phyloP scores from a whole-genome alignment of 2,888 invertebrate genomes.

The Sphecodes monilicornis region DNA sequence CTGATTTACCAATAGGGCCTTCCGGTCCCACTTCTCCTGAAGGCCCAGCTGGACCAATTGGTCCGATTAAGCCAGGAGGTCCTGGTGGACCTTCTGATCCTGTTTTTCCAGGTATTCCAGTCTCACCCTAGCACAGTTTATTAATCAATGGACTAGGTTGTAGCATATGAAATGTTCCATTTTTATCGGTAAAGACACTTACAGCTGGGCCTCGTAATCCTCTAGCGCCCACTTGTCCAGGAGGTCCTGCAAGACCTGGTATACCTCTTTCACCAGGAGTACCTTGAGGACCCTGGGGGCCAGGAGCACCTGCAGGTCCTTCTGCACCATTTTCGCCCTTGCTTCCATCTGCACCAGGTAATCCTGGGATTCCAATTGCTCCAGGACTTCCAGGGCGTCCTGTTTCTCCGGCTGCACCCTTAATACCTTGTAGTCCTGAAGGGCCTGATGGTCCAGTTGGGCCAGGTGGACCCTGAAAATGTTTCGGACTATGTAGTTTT shows the following conservation, averaged over 20 bases:
- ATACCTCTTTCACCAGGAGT: constrained; percentile 89
- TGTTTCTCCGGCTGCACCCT: constrained; percentile 89
- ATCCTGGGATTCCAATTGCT: constrained; percentile 89
- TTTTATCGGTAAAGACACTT: constrained; percentile 66
- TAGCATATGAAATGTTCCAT: neutral
- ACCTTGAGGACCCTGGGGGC: constrained; percentile 90
- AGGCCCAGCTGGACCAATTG: constrained; percentile 89
- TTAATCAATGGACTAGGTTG: neutral
- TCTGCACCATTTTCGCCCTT: constrained; percentile 91
- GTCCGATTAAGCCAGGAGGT: constrained; percentile 88
- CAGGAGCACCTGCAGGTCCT: constrained; percentile 89
- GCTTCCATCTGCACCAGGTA: constrained; percentile 89
- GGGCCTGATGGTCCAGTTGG: constrained; percentile 89
- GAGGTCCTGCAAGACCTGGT: constrained; percentile 87
- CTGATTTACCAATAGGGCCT: constrained; percentile 89
- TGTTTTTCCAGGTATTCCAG: constrained; percentile 90
- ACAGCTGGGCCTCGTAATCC: constrained; percentile 89
- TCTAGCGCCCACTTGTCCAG: constrained; percentile 88
- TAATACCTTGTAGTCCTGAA: constrained; percentile 89
- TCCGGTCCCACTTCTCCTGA: constrained; percentile 88
- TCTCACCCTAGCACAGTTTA: constrained; percentile 87
- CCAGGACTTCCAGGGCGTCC: constrained; percentile 90
- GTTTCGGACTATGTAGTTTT: neutral
- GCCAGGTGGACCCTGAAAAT: constrained; percentile 89
- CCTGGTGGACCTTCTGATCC: constrained; percentile 91